Base-by-base conservation (phyloP, 2,797 vertebrate genomes). In the Acomys russatus region DNA sequence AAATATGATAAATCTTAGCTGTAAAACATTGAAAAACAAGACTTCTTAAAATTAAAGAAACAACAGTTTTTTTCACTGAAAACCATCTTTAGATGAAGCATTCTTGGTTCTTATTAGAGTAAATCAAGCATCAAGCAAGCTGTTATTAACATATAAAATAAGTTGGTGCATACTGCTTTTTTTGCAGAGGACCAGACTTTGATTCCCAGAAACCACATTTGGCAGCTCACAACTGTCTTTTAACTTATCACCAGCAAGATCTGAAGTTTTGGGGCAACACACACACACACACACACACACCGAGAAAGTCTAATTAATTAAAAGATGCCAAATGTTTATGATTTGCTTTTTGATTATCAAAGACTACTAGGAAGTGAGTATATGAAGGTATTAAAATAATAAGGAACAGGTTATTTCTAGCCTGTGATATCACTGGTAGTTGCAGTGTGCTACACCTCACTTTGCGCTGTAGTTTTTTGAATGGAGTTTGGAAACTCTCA, bases 401-500 rank as follows among this genome's bases (percentile, higher is more conserved):
- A 49, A 11, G 92, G 9, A 92, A 35, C 10, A 94, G 18, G 59
- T 51, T 14, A 82, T 91, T 84, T 71, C 28, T 91, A 66, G 74
- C 4, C 64, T 23, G 12, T 1, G 74, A 86, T n/a, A 94, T 44
- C 66, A 23, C 23, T 86, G 10, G 61, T 90, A 88, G 68, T 38
- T 35, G 51, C 91, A 91, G 49, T 82, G 66, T 54, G 38, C 54
- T 73, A 92, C 1, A 12, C 61, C 54, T 73, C 33, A 51, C 90
- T 95, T 96, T 61, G 92, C 88, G 63, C 71, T 96, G 78, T 88
- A 93, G 64, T 44, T 80, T 92, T 88, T 64, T 77, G 11, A 88
- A 68, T 84, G 82, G 82, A 90, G 70, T 94, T 97, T 96, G 63
- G 49, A 38, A 94, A 51, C 44, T 94, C 25, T 95, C 79, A 94